These are phyloP conservation scores for Grallaria varia DNA, from an alignment of 2,113 vertebrate genomes.

Conservation along the genomic window DNA sequence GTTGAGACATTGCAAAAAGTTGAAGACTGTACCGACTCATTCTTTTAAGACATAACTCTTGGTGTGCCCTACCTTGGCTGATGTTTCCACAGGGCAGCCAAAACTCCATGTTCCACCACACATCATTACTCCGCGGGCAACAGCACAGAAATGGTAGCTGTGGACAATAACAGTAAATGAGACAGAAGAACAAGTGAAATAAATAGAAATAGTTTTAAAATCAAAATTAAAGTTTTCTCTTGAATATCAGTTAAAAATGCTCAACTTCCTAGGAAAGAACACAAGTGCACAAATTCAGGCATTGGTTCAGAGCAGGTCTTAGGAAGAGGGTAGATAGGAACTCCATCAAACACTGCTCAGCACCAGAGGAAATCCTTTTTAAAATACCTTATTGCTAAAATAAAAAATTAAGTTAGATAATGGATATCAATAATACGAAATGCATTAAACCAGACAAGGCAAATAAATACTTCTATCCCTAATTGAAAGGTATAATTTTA, in stretches of 20 bases:
- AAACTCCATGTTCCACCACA: neutral
- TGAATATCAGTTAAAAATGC: neutral
- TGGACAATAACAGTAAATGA: neutral
- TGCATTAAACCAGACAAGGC: neutral
- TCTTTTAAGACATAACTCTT: neutral
- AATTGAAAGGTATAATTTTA: neutral
- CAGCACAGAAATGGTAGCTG: accelerated
- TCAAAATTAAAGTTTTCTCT: neutral
- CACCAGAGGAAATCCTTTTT: neutral
- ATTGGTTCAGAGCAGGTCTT: neutral
- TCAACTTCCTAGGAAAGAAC: neutral
- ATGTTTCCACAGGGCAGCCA: neutral
- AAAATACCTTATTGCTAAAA: neutral
- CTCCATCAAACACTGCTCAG: neutral
- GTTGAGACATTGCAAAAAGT: neutral
- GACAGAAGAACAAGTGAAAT: neutral
- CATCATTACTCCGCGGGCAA: neutral
- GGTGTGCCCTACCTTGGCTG: neutral
- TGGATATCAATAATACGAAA: neutral
- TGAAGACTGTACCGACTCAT: neutral
- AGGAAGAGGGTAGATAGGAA: neutral
- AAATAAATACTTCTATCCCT: neutral
- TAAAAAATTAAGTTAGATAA: neutral
- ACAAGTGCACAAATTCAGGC: neutral
- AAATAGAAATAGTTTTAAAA: neutral